Base-by-base conservation (phyloP, 2,113 vertebrate species). In the Procapra przewalskii region DNA sequence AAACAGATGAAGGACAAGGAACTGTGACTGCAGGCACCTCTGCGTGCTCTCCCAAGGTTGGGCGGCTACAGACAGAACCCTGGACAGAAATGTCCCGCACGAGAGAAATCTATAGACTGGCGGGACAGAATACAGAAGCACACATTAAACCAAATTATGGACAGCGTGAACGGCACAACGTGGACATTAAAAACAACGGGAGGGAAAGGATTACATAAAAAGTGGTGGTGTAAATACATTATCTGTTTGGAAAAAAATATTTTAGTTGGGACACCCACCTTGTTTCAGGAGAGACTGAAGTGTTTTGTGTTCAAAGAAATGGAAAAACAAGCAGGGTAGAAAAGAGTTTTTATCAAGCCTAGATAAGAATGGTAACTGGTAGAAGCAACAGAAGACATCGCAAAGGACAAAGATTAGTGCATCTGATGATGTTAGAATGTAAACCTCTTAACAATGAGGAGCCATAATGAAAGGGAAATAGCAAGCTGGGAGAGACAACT, bases 391-490 rank as follows among this genome's bases (percentile, higher is more conserved):
- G 88, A 94, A 64, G 88, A 92, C 64, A 33, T 59, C 9, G 7
- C 54, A 21, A 75, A 87, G 48, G 67, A 62, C 67, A 57, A 86
- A 86, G 94, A 94, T 60, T 8, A 48, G 43, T 85, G 90, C 21
- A 12, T 75, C n/a, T 96, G 84, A 88, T 92, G 92, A 33, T 36
- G 45, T 92, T 90, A 83, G 89, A 93, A 79, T 52, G 25, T n/a
- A 55, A 93, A 75, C 92, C 62, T 59, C 7, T 21, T 60, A 87
- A 90, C 14, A 15, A 17, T 16, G 45, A 82, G 57, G 29, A 11
- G 33, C 9, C 45, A 1, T 9, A 43, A 19, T 2, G 88, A 45
- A 27, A 43, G 64, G 54, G 71, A 57, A 31, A 55, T 0, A 10
- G 64, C 33, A 13, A 17, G 40, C 40, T 2, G 82, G 19, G 77